These are phyloP conservation scores for Oscarella lobularis DNA, from an alignment of 37 sponge, comb jelly and placozoan genomes.

Conservation along the genomic window DNA sequence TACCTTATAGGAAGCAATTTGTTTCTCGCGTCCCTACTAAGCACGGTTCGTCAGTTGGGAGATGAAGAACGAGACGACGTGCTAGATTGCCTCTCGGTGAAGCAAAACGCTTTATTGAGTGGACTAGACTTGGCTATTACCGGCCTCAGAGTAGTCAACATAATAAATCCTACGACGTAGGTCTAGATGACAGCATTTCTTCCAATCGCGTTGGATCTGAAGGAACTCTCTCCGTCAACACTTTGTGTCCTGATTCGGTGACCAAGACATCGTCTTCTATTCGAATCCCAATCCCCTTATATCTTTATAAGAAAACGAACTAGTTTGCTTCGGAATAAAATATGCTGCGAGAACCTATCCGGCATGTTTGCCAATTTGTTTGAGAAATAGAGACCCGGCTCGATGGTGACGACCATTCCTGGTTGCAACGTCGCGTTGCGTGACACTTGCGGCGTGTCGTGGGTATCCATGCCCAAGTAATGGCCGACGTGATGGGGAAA, in stretches of 20 bases:
- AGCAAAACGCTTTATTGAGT: not conserved
- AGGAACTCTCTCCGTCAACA: conserved; percentile 39
- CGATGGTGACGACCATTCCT: conserved; percentile 67
- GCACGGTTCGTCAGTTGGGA: not conserved
- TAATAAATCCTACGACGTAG: no score
- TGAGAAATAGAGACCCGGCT: conserved; percentile 63
- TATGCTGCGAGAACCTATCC: not conserved
- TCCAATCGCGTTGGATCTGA: conserved; percentile 1
- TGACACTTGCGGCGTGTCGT: conserved; percentile 41
- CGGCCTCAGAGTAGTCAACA: not conserved
- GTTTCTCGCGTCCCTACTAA: no score
- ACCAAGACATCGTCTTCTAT: conserved; percentile 65
- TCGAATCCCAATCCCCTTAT: conserved; percentile 50
- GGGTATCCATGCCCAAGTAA: conserved; percentile 69
- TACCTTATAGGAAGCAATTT: not conserved
- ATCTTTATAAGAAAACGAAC: conserved; percentile 19
- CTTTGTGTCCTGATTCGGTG: conserved; percentile 28
- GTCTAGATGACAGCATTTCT: no score
- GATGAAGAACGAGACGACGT: not conserved
- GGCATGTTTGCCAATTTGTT: conserved; percentile 2
- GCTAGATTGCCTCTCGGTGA: not conserved
- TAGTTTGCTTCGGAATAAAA: not conserved
- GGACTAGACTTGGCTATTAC: not conserved
- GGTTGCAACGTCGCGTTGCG: conserved; percentile 30
- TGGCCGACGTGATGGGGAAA: conserved; percentile 72